Evolutionary conservation across 2,797 vertebrate genomes (phyloP), one percentile per base, ranked within the genome.

Genomic region (Oreochromis mossambicus): DNA sequence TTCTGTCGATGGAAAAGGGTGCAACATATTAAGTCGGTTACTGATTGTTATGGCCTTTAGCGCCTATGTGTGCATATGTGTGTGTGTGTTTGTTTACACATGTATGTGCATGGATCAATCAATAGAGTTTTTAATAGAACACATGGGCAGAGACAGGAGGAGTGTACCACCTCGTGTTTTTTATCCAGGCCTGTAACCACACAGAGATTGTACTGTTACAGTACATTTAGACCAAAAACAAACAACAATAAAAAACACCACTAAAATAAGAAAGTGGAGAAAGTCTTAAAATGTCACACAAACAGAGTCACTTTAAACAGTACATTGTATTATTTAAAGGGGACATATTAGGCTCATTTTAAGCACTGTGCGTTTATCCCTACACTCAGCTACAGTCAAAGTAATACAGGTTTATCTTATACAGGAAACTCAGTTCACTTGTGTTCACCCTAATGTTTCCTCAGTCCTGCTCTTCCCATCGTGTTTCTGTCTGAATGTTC

Each of bases 121-220:
- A 66, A 95, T 95, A 90, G 85, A 84, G 83, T 94, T 94, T 84
- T 95, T 95, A 96, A 95, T 96, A 94, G 90, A 94, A 95, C 88
- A 92, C 87, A 91, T 87, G 80, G 86, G 89, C 89, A 90, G 87
- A 91, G 87, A 86, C 73, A 55, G 52, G 41, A 76, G 24, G 54
- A 73, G 48, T 19, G 84, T 84, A 89, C 82, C 89, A 83, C 86
- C 89, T 92, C 89, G 91, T 91, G 93, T 92, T 94, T 94, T 82
- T 92, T 89, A 94, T 91, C 92, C 80, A 81, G 91, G 86, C 58
- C 56, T 70, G 19, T 78, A 70, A 84, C 34, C n/a, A 80, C 84
- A 43, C 52, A 43, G 55, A 80, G 21, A 75, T 56, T 29, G 5
- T 8, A 73, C 43, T 73, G 68, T 48, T 48, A 19, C 68, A 29